A percentile compares a stretch with the other conserved stretches of the same genome.
Evolutionary conservation across 2,888 invertebrate species (phyloP).

Genomic region (Clitarchus hookeri): DNA sequence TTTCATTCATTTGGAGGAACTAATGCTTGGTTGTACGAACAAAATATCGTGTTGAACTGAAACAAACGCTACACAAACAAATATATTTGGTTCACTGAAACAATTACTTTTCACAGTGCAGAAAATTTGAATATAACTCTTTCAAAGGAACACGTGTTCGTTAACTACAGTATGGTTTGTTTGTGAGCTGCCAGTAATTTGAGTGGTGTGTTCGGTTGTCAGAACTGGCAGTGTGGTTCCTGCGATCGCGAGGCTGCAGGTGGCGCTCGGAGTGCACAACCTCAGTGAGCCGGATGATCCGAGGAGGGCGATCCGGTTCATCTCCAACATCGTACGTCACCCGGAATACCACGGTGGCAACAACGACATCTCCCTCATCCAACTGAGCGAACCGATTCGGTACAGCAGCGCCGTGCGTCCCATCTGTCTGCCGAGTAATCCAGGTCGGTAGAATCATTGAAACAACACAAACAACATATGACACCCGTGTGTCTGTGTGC

Average conservation of each 20-base stretch:
- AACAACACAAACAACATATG: not conserved
- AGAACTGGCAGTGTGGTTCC: not conserved
- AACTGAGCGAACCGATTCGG: conserved; percentile 31
- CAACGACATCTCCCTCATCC: conserved; percentile 37
- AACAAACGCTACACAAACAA: too few relatives aligned
- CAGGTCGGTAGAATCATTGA: too few relatives aligned
- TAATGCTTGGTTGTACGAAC: too few relatives aligned
- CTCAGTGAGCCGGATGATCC: not conserved
- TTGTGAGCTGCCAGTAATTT: too few relatives aligned
- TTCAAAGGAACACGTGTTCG: too few relatives aligned
- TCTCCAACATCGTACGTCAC: conserved; percentile 36
- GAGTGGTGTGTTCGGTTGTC: not conserved
- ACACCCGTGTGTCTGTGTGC: too few relatives aligned
- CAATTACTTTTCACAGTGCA: too few relatives aligned
- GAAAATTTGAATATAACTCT: too few relatives aligned
- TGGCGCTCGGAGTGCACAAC: not conserved
- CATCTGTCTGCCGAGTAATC: conserved; percentile 34
- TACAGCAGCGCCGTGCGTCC: conserved; percentile 35
- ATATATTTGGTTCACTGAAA: too few relatives aligned
- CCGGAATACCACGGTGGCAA: conserved; percentile 33
- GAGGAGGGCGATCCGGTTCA: not conserved
- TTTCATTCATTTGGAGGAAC: too few relatives aligned
- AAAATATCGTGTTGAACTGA: too few relatives aligned
- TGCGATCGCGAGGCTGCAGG: conserved; percentile 6
- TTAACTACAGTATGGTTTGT: too few relatives aligned